A percentile compares a stretch with the other conserved stretches of the same genome.
phyloP scores from a whole-genome alignment of 2,888 invertebrate species.

The Amiota communis region DNA sequence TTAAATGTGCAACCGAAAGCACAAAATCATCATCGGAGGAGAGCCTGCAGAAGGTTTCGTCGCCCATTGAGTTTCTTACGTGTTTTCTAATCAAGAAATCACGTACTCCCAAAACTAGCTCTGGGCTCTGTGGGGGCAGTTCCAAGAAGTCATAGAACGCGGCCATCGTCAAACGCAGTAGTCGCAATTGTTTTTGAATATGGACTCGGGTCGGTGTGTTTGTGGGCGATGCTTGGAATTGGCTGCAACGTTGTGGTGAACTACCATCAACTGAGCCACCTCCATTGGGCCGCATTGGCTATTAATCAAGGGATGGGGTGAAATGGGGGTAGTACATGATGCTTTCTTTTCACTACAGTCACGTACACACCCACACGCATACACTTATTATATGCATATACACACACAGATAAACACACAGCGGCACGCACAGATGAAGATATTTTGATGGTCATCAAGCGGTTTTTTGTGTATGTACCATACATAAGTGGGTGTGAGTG shows the following conservation, averaged over 20 bases:
- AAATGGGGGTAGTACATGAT: neutral
- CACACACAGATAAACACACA: neutral
- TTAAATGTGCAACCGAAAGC: slow-evolving; percentile 49
- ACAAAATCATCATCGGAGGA: slow-evolving; percentile 69
- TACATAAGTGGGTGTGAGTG: too few relatives aligned
- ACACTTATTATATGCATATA: neutral
- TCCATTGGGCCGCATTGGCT: slow-evolving; percentile 57
- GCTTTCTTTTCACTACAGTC: neutral
- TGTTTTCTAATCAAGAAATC: slow-evolving; percentile 71
- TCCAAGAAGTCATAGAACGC: slow-evolving; percentile 67
- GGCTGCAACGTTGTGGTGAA: slow-evolving; percentile 60
- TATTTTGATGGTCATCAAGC: too few relatives aligned
- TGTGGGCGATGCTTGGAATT: slow-evolving; percentile 57
- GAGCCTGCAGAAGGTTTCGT: slow-evolving; percentile 69
- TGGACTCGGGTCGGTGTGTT: slow-evolving; percentile 62
- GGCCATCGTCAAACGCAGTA: slow-evolving; percentile 47
- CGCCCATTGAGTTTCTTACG: slow-evolving; percentile 71
- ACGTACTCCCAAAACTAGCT: slow-evolving; percentile 56
- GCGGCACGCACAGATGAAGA: too few relatives aligned
- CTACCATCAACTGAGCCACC: slow-evolving; percentile 58
- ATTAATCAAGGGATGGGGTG: slow-evolving; percentile 22
- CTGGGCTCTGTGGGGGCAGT: slow-evolving; percentile 40
- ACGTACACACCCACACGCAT: slow-evolving; percentile 41
- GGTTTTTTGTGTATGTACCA: too few relatives aligned
- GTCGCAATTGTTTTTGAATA: slow-evolving; percentile 61